These are phyloP conservation scores for Chloroceryle amazona DNA, from an alignment of 2,797 vertebrate species.

Conservation along the genomic window DNA sequence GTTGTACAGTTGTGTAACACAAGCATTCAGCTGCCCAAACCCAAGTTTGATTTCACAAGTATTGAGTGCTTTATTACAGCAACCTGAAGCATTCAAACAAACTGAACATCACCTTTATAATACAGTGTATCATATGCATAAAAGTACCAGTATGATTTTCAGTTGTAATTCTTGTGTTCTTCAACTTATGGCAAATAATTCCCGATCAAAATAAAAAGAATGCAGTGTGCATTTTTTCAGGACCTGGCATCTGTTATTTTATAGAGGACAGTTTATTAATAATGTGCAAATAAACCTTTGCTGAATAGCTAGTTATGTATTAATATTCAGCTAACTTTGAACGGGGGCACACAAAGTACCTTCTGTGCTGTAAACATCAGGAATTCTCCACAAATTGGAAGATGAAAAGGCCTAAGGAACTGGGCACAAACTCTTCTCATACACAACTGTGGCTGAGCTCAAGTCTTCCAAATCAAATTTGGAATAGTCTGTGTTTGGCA, in stretches of 20 bases:
- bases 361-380: slow-evolving; percentile 87
- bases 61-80: slow-evolving; percentile 92
- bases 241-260: slow-evolving; percentile 68
- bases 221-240: slow-evolving; percentile 84
- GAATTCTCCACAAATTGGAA: slow-evolving; percentile 81
- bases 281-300: slow-evolving; percentile 84
- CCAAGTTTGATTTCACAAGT: slow-evolving; percentile 81
- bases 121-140: slow-evolving; percentile 88
- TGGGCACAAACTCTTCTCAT: slow-evolving; percentile 71
- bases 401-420: slow-evolving; percentile 71
- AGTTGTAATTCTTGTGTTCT: slow-evolving; percentile 86
- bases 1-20: slow-evolving; percentile 37
- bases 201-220: slow-evolving; percentile 72
- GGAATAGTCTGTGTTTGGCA: slow-evolving; percentile 77
- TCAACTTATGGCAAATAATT: slow-evolving; percentile 74
- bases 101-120: slow-evolving; percentile 86
- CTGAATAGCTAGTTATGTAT: slow-evolving; percentile 75
- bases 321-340: slow-evolving; percentile 76
- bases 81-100: slow-evolving; percentile 89
- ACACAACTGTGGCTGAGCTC: slow-evolving; percentile 70
- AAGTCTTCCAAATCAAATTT: slow-evolving; percentile 65
- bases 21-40: slow-evolving; percentile 66
- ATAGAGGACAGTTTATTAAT: slow-evolving; percentile 76
- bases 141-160: slow-evolving; percentile 88
- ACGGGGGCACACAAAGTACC: slow-evolving; percentile 83